phyloP scores from a whole-genome alignment of 1,140 invertebrate species.

The Tetranychus urticae region DNA sequence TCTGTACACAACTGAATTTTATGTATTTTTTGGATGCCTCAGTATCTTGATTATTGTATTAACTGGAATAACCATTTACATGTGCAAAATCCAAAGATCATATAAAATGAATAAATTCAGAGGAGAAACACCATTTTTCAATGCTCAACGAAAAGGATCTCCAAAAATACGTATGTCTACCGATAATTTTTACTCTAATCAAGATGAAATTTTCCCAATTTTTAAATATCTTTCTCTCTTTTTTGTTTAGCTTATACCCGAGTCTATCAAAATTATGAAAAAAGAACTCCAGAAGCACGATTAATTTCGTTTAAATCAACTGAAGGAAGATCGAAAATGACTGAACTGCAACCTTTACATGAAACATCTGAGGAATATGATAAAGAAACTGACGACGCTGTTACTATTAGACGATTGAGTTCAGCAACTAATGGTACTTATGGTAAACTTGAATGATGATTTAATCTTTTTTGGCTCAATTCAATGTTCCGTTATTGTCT shows the following conservation, averaged over 20 bases:
- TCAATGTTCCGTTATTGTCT: too few species aligned
- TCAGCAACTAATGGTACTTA: too few species aligned
- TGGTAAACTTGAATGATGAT: too few species aligned
- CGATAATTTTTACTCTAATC: background rate
- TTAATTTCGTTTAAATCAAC: background rate
- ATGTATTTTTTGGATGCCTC: background rate
- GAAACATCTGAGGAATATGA: background rate
- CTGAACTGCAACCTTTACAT: background rate
- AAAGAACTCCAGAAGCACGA: background rate
- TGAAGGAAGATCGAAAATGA: background rate
- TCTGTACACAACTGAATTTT: background rate
- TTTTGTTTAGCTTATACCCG: background rate
- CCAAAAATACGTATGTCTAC: background rate
- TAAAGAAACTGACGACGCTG: background rate
- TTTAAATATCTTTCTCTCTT: background rate
- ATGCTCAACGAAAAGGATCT: conserved; percentile 1
- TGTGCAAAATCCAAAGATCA: conserved; percentile 4
- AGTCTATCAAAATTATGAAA: background rate
- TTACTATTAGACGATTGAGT: background rate
- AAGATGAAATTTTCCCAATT: background rate
- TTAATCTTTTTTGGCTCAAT: too few species aligned
- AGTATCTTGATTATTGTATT: conserved; percentile 10
- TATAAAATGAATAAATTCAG: conserved; percentile 7
- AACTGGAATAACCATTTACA: conserved; percentile 5
- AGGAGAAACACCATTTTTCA: conserved; percentile 11